These are phyloP conservation scores for Papilio polyxenes DNA, from an alignment of 1,140 invertebrate species.

Conservation along the genomic window DNA sequence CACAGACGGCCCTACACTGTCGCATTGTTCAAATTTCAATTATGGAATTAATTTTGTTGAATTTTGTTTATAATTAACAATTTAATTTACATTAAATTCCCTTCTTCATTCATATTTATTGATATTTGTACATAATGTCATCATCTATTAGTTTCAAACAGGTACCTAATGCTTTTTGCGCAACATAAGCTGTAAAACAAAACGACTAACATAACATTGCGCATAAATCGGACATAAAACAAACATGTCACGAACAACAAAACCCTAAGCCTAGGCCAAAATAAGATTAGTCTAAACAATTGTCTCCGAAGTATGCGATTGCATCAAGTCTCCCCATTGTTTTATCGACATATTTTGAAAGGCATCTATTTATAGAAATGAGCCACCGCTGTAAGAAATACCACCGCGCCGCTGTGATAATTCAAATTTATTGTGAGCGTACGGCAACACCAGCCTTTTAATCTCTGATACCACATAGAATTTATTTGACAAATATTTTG, in stretches of 20 bases:
- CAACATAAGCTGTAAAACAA: constrained; percentile 13
- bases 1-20: background rate
- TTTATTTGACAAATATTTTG: constrained; percentile 40
- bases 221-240: constrained; percentile 16
- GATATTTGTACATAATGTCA: background rate
- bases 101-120: background rate
- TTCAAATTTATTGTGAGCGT: constrained; percentile 42
- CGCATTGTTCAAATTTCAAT: constrained; percentile 31
- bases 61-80: constrained; percentile 22
- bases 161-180: constrained; percentile 6
- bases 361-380: constrained; percentile 43
- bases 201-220: constrained; percentile 9
- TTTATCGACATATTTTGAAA: constrained; percentile 39
- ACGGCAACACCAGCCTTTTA: constrained; percentile 39
- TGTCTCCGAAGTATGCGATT: constrained; percentile 35
- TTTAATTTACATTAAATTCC: background rate
- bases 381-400: constrained; percentile 44
- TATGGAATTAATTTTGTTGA: constrained; percentile 11
- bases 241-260: constrained; percentile 32
- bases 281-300: constrained; percentile 40
- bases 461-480: constrained; percentile 39
- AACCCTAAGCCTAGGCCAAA: constrained; percentile 33
- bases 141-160: background rate
- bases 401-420: constrained; percentile 42
- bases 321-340: constrained; percentile 40